These are phyloP conservation scores for Neotoxoptera formosana DNA, from an alignment of 1,140 invertebrate species.

Conservation along the genomic window DNA sequence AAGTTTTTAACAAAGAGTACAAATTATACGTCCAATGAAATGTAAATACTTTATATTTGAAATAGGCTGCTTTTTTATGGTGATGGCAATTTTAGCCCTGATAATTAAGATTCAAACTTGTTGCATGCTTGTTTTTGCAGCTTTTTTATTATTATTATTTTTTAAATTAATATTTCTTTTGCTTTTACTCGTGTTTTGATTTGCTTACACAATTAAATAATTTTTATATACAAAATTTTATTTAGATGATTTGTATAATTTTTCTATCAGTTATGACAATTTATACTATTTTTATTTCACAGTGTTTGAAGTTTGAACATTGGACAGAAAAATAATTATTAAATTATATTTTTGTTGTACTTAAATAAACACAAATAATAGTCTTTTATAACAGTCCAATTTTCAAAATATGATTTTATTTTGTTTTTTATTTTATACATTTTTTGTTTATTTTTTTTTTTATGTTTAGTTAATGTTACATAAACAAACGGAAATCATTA, in stretches of 20 bases:
- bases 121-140: conserved; percentile 53
- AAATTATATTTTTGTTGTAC: conserved; percentile 31
- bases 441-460: conserved; percentile 37
- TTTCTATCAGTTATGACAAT: conserved; percentile 33
- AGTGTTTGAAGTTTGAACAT: conserved; percentile 49
- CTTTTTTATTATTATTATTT: conserved; percentile 28
- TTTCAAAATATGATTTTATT: conserved; percentile 32
- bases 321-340: conserved; percentile 19
- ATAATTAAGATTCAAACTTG: conserved; percentile 7
- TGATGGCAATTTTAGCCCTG: conserved; percentile 10
- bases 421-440: background rate
- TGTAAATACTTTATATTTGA: conserved; percentile 29
- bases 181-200: conserved; percentile 41
- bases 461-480: conserved; percentile 41
- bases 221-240: conserved; percentile 28
- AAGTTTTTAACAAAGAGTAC: conserved; percentile 9
- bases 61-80: conserved; percentile 36
- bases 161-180: conserved; percentile 14
- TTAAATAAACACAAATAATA: conserved; percentile 38
- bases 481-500: conserved; percentile 15
- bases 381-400: conserved; percentile 25
- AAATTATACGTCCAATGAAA: conserved; percentile 36
- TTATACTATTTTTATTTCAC: conserved; percentile 45
- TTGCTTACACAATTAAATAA: background rate
- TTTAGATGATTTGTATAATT: conserved; percentile 21